A percentile compares a stretch with the other conserved stretches of the same genome.
These are phyloP conservation scores for Eremobia ochroleuca DNA, from an alignment of 2,888 invertebrate genomes.

Conservation along the genomic window DNA sequence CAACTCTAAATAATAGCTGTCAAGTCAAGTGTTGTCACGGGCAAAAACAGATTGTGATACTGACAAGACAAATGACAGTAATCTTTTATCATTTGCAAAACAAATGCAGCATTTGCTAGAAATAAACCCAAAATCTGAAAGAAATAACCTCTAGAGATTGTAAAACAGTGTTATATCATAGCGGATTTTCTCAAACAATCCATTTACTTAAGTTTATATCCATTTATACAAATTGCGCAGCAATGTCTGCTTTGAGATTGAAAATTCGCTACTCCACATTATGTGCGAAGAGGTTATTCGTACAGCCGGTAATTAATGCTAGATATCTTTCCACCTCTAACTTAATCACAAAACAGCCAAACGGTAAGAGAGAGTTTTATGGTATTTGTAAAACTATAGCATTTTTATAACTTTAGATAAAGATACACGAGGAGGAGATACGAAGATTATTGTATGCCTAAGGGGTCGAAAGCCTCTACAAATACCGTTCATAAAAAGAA, in stretches of 20 bases:
- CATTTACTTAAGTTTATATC: neutral
- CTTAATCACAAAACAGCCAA: slow-evolving; percentile 56
- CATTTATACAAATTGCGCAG: neutral
- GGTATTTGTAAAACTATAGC: neutral
- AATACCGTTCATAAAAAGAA: neutral
- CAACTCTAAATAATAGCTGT: neutral
- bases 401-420: too few species aligned
- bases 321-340: slow-evolving; percentile 71
- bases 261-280: slow-evolving; percentile 74
- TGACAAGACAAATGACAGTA: neutral
- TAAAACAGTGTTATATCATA: neutral
- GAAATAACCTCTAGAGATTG: slow-evolving; percentile 1
- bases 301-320: slow-evolving; percentile 72
- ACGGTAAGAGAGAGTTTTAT: slow-evolving; percentile 60
- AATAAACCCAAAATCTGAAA: neutral
- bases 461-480: neutral
- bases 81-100: slow-evolving; percentile 23
- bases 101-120: slow-evolving; percentile 32
- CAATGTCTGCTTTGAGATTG: slow-evolving; percentile 82
- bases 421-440: neutral
- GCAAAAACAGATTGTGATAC: neutral
- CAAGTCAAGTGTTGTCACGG: neutral
- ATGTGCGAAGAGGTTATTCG: slow-evolving; percentile 78
- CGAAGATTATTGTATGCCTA: neutral
- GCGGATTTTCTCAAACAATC: neutral